Evolutionary conservation across 1,140 invertebrate species (phyloP).

Genomic region (Drosophila sulfurigaster): DNA sequence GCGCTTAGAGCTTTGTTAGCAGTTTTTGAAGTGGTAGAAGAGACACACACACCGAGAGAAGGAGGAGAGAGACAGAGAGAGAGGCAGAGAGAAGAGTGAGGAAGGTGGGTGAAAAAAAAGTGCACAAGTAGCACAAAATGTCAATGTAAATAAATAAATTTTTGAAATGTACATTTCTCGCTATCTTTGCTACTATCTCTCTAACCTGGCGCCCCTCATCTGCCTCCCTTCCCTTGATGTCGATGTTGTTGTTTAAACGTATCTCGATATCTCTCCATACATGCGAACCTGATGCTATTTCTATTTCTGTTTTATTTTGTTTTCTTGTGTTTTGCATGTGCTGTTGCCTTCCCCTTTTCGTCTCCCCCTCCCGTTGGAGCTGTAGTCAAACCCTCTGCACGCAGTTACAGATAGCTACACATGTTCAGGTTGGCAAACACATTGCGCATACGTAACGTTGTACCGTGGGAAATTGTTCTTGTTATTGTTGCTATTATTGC

Average conservation of each 20-base stretch:
- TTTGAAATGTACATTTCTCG: conserved; percentile 73
- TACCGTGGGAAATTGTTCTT: conserved; percentile 64
- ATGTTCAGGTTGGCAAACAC: conserved; percentile 79
- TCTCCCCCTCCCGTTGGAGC: neutral
- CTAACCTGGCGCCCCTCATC: neutral
- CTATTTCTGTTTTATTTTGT: conserved; percentile 39
- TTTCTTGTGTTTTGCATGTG: conserved; percentile 71
- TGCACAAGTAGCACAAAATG: conserved; percentile 81
- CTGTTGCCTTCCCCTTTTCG: conserved; percentile 8
- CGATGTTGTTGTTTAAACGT: conserved; percentile 37
- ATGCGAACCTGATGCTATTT: conserved; percentile 50
- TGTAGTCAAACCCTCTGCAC: neutral
- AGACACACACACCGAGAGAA: neutral
- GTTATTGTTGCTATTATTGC: conserved; percentile 55
- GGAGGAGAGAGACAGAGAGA: neutral
- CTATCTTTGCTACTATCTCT: conserved; percentile 51
- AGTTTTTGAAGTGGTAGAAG: conserved; percentile 67
- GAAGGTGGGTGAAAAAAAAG: conserved; percentile 41
- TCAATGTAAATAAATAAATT: conserved; percentile 83
- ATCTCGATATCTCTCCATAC: conserved; percentile 65
- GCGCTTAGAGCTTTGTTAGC: conserved; percentile 81
- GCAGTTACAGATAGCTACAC: conserved; percentile 74
- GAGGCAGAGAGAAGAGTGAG: neutral
- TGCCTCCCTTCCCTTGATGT: neutral
- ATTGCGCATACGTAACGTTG: conserved; percentile 72